Evolutionary conservation across 2,113 vertebrate genomes (phyloP).

Genomic region (Sigmodon hispidus): DNA sequence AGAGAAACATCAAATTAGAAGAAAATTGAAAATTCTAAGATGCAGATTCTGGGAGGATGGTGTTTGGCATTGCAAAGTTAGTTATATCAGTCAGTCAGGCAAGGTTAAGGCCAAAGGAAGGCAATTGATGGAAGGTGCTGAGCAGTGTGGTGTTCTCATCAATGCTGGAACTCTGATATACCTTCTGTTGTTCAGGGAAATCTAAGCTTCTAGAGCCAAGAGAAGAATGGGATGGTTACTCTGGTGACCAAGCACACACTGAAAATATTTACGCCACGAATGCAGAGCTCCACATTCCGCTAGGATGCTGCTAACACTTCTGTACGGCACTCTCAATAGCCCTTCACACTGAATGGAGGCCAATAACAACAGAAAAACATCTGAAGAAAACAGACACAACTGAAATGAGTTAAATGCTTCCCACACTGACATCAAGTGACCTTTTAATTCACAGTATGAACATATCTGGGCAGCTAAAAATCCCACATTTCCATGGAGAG

Average conservation of each 20-base stretch:
- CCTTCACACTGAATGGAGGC: constrained; percentile 24
- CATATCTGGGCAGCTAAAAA: constrained; percentile 45
- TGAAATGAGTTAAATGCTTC: constrained; percentile 59
- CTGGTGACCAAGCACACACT: constrained; percentile 25
- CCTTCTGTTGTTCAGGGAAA: constrained; percentile 19
- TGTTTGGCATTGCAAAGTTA: not conserved
- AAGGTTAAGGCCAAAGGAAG: not conserved
- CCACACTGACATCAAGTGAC: not conserved
- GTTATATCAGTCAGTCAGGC: not conserved
- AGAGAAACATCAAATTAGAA: not conserved
- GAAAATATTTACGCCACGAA: constrained; percentile 70
- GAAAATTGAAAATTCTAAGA: not conserved
- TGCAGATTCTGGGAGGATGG: not conserved
- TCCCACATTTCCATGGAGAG: constrained; percentile 59
- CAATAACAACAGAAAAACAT: constrained; percentile 37
- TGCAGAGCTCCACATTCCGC: constrained; percentile 23
- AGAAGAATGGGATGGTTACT: constrained; percentile 55
- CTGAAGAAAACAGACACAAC: constrained; percentile 32
- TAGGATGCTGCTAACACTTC: constrained; percentile 32
- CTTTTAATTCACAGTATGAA: constrained; percentile 56
- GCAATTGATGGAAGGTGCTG: not conserved
- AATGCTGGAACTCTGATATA: not conserved
- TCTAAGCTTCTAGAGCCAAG: constrained; percentile 24
- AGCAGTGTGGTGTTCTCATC: not conserved
- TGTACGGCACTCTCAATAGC: not conserved